phyloP scores from a whole-genome alignment of 1,140 invertebrate species.

The Bombus terrestris region DNA sequence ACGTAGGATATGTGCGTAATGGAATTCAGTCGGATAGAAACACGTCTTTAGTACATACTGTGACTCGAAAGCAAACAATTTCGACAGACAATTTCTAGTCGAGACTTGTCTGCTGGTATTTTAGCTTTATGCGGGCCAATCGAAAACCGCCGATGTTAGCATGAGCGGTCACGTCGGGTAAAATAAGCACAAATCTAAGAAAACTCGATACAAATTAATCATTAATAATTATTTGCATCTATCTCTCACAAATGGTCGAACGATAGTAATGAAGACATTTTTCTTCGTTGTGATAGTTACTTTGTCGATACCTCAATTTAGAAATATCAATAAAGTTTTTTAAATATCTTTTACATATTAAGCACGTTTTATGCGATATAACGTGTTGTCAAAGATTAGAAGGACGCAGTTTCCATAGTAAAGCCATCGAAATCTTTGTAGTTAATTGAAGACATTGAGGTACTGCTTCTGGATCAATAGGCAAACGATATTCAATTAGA shows the following conservation, averaged over 20 bases:
- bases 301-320: too few relatives aligned
- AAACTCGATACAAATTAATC: neutral
- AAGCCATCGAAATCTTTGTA: neutral
- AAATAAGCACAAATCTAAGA: neutral
- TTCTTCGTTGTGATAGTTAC: too few relatives aligned
- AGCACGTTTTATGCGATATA: neutral
- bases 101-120: conserved; percentile 4
- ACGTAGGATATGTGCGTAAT: conserved; percentile 45
- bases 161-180: too few relatives aligned
- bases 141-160: conserved; percentile 39
- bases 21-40: conserved; percentile 28
- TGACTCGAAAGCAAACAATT: conserved; percentile 29
- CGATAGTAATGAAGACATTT: too few relatives aligned
- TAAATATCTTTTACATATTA: too few relatives aligned
- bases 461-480: conserved; percentile 22
- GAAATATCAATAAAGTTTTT: too few relatives aligned
- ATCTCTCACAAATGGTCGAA: too few relatives aligned
- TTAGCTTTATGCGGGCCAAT: neutral
- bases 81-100: conserved; percentile 46
- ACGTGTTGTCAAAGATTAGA: neutral
- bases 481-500: conserved; percentile 50
- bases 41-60: conserved; percentile 30
- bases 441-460: conserved; percentile 14
- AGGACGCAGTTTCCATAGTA: neutral
- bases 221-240: neutral